Base-by-base conservation (phyloP, 2,888 invertebrate genomes). In the Acanthoscelides obtectus region DNA sequence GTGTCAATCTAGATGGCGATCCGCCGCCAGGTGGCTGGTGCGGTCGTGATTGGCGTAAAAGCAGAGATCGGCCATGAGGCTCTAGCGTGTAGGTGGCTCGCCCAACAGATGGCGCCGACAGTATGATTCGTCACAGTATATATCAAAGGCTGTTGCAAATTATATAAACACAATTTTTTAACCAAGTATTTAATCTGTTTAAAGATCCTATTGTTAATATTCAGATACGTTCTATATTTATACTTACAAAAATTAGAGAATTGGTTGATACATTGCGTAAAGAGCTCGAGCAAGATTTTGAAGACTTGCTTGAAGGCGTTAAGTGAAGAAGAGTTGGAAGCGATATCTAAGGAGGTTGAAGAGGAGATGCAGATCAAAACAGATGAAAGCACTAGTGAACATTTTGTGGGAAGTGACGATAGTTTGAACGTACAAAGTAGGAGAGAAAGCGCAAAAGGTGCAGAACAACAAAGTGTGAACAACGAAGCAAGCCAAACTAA, bases 171-270 rank as follows among this genome's bases (percentile, higher is more conserved):
- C 78, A 80, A 25, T 82, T 82, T 72, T n/a, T 84, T 25, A 75
- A 78, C 4, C 76, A 81, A 69, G 73, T 83, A 4, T 72, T 79
- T 20, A 73, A 72, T 1, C 73, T 84, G 17, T 75, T 78, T 3
- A 77, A 79, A 27, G 84, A 84, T 76, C 77, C 76, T n/a, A 81
- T 81, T 4, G 77, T 79, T 27, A 84, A 84, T 73, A 78, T 84
- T n/a, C 79, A 79, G 72, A 77, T 80, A 2, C 75, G 80, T 22
- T 79, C 82, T 0, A 81, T 80, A 20, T 77, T 77, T 70, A 80
- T 80, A 21, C 71, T 84, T 45, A 75, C 73, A 8, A 78, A 78
- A 68, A 79, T 84, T 22, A 74, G 75, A 64, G 64, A 76, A 3
- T 82, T 84, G 64, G 72, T 78, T 5, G 71, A 75, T 3, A 73